Base-by-base conservation (phyloP, 2,888 invertebrate species). In the Geotrupes spiniger region DNA sequence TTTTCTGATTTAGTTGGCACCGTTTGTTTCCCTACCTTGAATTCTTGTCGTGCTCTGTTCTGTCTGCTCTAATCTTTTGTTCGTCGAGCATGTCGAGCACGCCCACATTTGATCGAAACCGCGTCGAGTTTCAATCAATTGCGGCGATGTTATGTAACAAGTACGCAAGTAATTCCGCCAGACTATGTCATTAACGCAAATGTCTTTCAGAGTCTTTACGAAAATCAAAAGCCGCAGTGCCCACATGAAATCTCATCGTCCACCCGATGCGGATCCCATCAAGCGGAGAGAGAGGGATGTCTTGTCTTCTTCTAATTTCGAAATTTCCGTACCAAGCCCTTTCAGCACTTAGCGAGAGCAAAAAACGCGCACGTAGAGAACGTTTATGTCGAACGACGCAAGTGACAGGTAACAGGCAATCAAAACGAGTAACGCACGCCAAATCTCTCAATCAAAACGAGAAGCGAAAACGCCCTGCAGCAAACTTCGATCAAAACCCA, bases 191-290 rank as follows among this genome's bases (percentile, higher is more conserved):
- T 36, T 48, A 21, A 21, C 21, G 21, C 21, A 21, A 21, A 21
- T 47, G 52, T 56, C 75, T 74, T 74, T 63, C 85, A 96, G 95
- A 82, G 87, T 94, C 75, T 96, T 96, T 82, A 87, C 86, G 79
- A 96, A 96, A 83, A 92, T 96, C 72, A 95, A 96, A 82, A 97
- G 96, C 80, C 87, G 97, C 76, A 97, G 95, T 79, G 97, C 97
- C 59, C 98, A 98, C 78, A 97, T 98, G 97, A 98, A 98, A 80
- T 95, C 94, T 62, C 98, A 98, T 79, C 87, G 92, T 72, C 89
- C 91, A 65, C 87, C 88, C 73, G 92, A 92, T 78, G 82, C 86
- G 74, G 89, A 88, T 74, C 81, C 82, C 59, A 83, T 49, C 16
- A 59, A 42, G 36, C 47, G 54, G 50, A 57, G 46, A 51, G 56